These are phyloP conservation scores for Sarcophaga variegata DNA, from an alignment of 2,888 invertebrate genomes.

Conservation along the genomic window DNA sequence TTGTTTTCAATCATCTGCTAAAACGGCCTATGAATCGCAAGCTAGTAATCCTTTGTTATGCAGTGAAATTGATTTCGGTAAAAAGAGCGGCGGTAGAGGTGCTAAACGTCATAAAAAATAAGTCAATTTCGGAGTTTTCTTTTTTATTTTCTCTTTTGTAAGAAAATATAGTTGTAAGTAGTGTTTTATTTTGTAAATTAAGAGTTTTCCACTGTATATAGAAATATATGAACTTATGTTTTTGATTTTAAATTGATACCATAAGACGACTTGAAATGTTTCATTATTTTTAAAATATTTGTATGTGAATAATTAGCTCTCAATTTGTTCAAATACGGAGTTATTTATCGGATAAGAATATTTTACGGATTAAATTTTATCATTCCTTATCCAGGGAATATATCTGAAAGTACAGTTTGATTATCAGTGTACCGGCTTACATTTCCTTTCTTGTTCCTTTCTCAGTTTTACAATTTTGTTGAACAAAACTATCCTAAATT, in stretches of 20 bases:
- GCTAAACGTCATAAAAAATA: conserved; percentile 68
- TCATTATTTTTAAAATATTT: neutral
- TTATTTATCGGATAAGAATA: too few species aligned
- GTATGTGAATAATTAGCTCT: too few species aligned
- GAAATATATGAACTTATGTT: conserved; percentile 7
- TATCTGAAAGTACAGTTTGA: too few species aligned
- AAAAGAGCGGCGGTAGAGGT: conserved; percentile 71
- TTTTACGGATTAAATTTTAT: too few species aligned
- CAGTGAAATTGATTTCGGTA: conserved; percentile 80
- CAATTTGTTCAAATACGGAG: too few species aligned
- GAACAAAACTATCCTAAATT: too few species aligned
- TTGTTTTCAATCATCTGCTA: conserved; percentile 74
- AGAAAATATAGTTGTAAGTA: conserved; percentile 26
- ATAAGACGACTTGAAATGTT: neutral
- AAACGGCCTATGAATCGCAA: conserved; percentile 77
- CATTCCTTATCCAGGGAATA: too few species aligned
- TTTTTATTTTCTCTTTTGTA: neutral
- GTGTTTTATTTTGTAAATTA: conserved; percentile 29
- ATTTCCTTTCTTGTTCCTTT: too few species aligned
- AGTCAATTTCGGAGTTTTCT: conserved; percentile 13
- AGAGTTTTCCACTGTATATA: conserved; percentile 7
- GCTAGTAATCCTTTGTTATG: conserved; percentile 79
- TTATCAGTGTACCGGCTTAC: too few species aligned
- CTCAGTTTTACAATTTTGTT: too few species aligned
- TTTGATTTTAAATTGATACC: neutral